Conservation (phyloP, 2,797 vertebrate species). For the Menidia menidia region DNA sequence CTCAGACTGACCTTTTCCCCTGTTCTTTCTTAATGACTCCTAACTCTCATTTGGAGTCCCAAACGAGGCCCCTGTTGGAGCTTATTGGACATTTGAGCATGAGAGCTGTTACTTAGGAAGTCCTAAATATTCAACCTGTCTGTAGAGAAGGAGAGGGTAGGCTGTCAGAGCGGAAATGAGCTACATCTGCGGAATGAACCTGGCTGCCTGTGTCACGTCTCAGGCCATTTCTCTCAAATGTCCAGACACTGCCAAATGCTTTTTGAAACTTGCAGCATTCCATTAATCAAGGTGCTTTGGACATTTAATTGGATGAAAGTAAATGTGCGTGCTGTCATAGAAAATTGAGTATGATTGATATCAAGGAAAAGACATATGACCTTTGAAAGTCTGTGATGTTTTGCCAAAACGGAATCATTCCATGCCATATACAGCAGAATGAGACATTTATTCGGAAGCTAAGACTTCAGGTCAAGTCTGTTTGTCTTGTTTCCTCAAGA, state of each 20-base stretch:
- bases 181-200: conserved; percentile 9
- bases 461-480: not conserved
- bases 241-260: conserved; percentile 4
- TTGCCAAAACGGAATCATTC: not conserved
- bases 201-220: conserved; percentile 18
- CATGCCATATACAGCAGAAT: not conserved
- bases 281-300: not conserved
- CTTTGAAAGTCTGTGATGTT: not conserved
- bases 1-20: conserved; percentile 2
- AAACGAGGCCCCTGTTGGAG: conserved; percentile 4
- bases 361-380: not conserved
- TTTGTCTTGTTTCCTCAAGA: not conserved
- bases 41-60: not conserved
- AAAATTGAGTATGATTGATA: not conserved
- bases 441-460: not conserved
- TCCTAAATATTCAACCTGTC: not conserved
- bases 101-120: not conserved
- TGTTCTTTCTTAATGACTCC: not conserved
- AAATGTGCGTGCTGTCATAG: not conserved
- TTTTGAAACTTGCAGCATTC: not conserved
- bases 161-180: conserved; percentile 22
- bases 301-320: not conserved
- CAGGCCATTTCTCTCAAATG: conserved; percentile 10
- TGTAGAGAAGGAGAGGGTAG: not conserved
- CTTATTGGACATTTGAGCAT: not conserved